Evolutionary conservation across 92 coral and sea anemone genomes (phyloP).

Genomic region (Hydrozoanthus gracilis): DNA sequence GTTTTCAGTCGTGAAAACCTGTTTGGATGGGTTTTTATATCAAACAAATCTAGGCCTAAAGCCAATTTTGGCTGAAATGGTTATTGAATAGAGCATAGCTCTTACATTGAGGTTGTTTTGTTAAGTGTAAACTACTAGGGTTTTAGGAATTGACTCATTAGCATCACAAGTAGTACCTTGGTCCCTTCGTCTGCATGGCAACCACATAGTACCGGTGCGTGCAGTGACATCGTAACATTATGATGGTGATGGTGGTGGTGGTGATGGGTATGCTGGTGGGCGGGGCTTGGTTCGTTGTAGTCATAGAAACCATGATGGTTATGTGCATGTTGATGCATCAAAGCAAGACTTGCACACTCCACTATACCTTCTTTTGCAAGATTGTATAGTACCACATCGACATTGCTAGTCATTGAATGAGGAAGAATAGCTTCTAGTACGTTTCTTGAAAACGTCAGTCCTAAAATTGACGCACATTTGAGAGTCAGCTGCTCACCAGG

Average conservation of each 20-base stretch:
- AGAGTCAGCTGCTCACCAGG: constrained; percentile 89
- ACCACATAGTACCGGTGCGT: constrained; percentile 92
- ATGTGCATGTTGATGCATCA: constrained; percentile 91
- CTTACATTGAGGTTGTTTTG: no score
- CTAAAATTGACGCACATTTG: constrained; percentile 92
- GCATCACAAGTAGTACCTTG: constrained; percentile 50
- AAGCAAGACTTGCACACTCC: constrained; percentile 92
- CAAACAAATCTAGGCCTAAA: no score
- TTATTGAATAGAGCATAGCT: no score
- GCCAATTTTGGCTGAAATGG: no score
- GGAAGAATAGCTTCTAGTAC: constrained; percentile 90
- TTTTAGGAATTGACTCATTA: no score
- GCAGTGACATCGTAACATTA: constrained; percentile 83
- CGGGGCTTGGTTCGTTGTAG: constrained; percentile 88
- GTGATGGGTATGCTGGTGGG: constrained; percentile 90
- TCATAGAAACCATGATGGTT: constrained; percentile 98
- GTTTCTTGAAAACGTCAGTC: constrained; percentile 76
- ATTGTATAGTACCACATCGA: constrained; percentile 85
- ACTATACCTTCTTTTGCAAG: constrained; percentile 88
- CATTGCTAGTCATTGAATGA: constrained; percentile 57
- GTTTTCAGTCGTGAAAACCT: no score
- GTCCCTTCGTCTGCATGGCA: constrained; percentile 92
- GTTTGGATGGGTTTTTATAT: no score
- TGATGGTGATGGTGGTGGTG: constrained; percentile 99
- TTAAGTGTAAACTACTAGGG: no score